Conservation (phyloP, 2,888 invertebrate species). For the Oscheius sp. region DNA sequence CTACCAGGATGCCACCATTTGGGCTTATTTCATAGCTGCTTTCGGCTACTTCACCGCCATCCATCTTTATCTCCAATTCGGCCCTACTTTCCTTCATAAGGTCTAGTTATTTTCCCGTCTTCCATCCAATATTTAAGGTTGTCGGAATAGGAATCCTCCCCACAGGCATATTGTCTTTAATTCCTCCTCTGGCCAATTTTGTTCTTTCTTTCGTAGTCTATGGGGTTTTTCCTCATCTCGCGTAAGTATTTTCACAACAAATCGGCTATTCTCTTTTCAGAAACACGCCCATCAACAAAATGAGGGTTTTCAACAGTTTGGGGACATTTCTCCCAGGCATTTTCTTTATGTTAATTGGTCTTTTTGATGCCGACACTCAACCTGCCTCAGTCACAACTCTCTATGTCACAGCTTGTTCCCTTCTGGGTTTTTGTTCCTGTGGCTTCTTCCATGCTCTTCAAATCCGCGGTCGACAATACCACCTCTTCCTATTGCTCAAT, state of each 20-base stretch:
- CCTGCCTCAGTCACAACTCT: conserved; percentile 46
- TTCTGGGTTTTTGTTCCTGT: conserved; percentile 53
- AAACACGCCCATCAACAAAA: conserved; percentile 45
- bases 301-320: conserved; percentile 58
- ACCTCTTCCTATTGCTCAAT: conserved; percentile 58
- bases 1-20: conserved; percentile 56
- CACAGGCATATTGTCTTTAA: conserved; percentile 40
- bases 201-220: conserved; percentile 37
- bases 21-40: conserved; percentile 54
- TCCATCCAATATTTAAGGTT: background rate
- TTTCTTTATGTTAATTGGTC: conserved; percentile 49
- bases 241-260: conserved; percentile 35
- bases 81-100: conserved; percentile 57
- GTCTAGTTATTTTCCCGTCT: background rate
- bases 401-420: conserved; percentile 51
- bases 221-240: conserved; percentile 34
- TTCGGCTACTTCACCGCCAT: conserved; percentile 59
- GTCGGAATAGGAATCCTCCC: conserved; percentile 41
- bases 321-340: conserved; percentile 52
- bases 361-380: conserved; percentile 48
- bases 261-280: conserved; percentile 35
- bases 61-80: conserved; percentile 56
- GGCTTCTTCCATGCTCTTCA: conserved; percentile 53
- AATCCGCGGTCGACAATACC: conserved; percentile 50
- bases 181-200: conserved; percentile 44